These are phyloP conservation scores for Amblyraja radiata DNA, from an alignment of 2,797 vertebrate genomes.

Conservation along the genomic window DNA sequence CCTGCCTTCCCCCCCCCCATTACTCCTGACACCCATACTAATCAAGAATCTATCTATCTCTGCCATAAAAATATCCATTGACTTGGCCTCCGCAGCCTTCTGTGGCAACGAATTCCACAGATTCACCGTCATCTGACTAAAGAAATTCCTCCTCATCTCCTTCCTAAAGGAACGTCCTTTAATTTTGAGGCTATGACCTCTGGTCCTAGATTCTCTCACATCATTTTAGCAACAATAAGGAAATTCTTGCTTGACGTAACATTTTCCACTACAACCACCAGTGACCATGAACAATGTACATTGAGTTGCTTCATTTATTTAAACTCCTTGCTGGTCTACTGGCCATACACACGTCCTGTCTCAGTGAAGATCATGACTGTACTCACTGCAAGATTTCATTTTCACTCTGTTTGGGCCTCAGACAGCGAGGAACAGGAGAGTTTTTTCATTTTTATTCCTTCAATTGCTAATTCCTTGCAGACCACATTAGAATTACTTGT, in stretches of 20 bases:
- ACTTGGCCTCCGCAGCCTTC: too few relatives aligned
- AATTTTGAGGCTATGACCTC: too few relatives aligned
- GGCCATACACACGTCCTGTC: background rate
- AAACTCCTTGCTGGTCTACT: background rate
- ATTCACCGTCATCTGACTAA: too few relatives aligned
- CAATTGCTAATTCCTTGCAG: background rate
- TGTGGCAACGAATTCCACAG: too few relatives aligned
- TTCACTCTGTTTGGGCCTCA: background rate
- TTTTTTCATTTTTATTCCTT: background rate
- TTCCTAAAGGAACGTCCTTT: too few relatives aligned
- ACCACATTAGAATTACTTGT: background rate
- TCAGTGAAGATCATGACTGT: background rate
- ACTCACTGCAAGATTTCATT: background rate
- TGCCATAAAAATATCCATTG: too few relatives aligned
- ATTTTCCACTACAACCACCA: background rate
- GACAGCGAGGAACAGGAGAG: background rate
- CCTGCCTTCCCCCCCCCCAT: too few relatives aligned
- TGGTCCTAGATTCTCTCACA: too few relatives aligned
- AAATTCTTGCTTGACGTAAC: background rate
- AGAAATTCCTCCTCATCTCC: too few relatives aligned
- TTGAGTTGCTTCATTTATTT: background rate
- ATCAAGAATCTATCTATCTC: too few relatives aligned
- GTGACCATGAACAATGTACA: background rate
- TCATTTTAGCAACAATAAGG: background rate
- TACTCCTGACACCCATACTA: too few relatives aligned